phyloP scores from a whole-genome alignment of 2,113 vertebrate genomes.

The Symphodus melops region DNA sequence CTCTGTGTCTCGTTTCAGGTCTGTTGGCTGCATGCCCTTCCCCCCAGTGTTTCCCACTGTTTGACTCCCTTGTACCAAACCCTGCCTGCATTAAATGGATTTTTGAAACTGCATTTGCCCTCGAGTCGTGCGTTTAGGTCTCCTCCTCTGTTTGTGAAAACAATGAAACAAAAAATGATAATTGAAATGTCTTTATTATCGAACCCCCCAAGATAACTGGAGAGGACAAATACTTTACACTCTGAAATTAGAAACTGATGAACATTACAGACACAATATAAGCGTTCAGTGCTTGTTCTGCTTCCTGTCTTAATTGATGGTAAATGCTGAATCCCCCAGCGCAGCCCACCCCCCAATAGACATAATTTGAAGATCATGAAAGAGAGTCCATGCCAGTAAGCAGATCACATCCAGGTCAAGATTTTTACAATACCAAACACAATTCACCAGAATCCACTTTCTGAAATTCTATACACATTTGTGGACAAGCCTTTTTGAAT shows the following conservation, averaged over 20 bases:
- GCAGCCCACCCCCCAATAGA: neutral
- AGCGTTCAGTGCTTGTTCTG: slow-evolving; percentile 86
- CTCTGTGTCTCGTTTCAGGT: no score
- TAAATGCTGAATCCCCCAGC: slow-evolving; percentile 80
- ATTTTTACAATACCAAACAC: slow-evolving; percentile 69
- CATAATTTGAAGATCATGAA: slow-evolving; percentile 45
- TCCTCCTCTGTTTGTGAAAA: no score
- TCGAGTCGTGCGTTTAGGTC: no score
- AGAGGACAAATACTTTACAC: slow-evolving; percentile 98
- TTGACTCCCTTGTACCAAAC: no score
- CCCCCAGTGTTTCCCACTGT: no score
- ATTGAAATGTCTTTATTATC: slow-evolving; percentile 90
- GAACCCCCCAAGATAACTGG: slow-evolving; percentile 96
- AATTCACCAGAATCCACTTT: slow-evolving; percentile 85
- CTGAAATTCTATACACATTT: slow-evolving; percentile 90
- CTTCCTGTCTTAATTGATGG: slow-evolving; percentile 71
- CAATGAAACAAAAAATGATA: slow-evolving; percentile 78
- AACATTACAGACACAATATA: slow-evolving; percentile 93
- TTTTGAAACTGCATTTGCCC: no score
- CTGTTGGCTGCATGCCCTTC: no score
- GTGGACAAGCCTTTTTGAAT: slow-evolving; percentile 87
- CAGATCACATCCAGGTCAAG: slow-evolving; percentile 76
- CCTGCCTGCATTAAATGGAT: no score
- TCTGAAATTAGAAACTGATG: slow-evolving; percentile 94
- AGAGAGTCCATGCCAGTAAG: slow-evolving; percentile 83